Evolutionary conservation across 2,113 vertebrate genomes (phyloP), one percentile per base, ranked within the genome.

Genomic region (Colius striatus): DNA sequence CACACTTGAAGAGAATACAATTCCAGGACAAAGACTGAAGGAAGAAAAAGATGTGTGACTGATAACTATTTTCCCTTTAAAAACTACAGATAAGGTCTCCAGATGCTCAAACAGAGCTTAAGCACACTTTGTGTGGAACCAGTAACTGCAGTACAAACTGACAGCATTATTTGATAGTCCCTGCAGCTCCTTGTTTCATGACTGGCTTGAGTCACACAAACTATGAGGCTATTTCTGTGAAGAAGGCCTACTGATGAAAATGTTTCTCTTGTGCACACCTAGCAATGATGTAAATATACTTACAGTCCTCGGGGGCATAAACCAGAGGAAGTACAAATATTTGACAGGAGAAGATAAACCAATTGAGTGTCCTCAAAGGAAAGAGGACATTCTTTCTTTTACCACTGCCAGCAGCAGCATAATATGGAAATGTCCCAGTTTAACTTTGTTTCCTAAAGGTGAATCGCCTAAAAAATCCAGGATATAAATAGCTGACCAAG

Each of bases 231-330:
- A 2, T 54, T 92, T 50, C 50, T 77, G 17, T 11, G 47, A 88
- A 38, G 48, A 81, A 94, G 43, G 47, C 10, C 30, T 54, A 3
- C 6, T 43, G 26, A 22, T 6, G 15, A 79, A 76, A 79, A 4
- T 22, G 8, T 71, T 60, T 51, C 62, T 77, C 82, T 67, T 45
- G 8, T 13, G 48, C 51, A 34, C 11, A 11, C 27, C 54, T 58
- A 12, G 41, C 25, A 51, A 15, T 51, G 32, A 6, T 1, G 19
- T 20, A 36, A 16, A 5, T 1, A 27, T 16, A 25, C 2, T 4
- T 32, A 65, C 34, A 16, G 61, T 38, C 55, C 10, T 0, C 3
- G 21, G 45, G 45, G 58, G 5, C 43, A 75, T 11, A 76, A 71
- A 45, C 6, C 29, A 53, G 73, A 63, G 19, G 51, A 80, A 83